Percentiles rank a stretch among this genome's conserved stretches.
phyloP scores from a whole-genome alignment of 2,888 invertebrate genomes.

The Phania funesta region DNA sequence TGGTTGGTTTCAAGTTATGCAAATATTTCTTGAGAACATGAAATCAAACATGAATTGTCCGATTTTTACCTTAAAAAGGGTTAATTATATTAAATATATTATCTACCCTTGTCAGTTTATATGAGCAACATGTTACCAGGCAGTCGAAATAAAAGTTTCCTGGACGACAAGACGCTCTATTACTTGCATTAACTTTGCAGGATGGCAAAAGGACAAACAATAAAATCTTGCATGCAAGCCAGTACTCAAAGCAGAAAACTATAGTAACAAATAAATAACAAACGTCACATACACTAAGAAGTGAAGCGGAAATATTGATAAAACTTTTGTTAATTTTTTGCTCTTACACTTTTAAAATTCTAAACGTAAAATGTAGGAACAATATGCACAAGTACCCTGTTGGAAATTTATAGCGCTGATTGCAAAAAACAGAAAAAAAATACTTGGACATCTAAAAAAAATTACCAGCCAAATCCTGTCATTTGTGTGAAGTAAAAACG shows the following conservation, averaged over 20 bases:
- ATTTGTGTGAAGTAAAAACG: too few relatives aligned
- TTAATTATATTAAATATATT: not conserved
- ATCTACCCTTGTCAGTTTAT: slow-evolving; percentile 6
- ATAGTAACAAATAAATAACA: slow-evolving; percentile 37
- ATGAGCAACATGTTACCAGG: slow-evolving; percentile 3
- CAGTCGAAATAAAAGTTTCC: slow-evolving; percentile 21
- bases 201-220: slow-evolving; percentile 1
- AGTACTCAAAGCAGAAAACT: slow-evolving; percentile 3
- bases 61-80: not conserved
- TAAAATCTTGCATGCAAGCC: not conserved
- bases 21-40: too few relatives aligned
- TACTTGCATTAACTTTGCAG: not conserved
- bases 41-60: too few relatives aligned
- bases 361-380: not conserved
- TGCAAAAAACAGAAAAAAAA: too few relatives aligned
- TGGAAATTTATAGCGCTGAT: not conserved
- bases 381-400: not conserved
- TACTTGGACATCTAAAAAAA: too few relatives aligned
- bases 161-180: not conserved
- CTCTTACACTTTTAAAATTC: slow-evolving; percentile 13
- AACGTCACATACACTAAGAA: slow-evolving; percentile 60
- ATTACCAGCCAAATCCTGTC: too few relatives aligned
- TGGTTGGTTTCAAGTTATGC: too few relatives aligned
- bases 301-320: slow-evolving; percentile 66
- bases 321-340: slow-evolving; percentile 58